Conservation (phyloP, 2,113 vertebrate species). For the Alethe diademata region DNA sequence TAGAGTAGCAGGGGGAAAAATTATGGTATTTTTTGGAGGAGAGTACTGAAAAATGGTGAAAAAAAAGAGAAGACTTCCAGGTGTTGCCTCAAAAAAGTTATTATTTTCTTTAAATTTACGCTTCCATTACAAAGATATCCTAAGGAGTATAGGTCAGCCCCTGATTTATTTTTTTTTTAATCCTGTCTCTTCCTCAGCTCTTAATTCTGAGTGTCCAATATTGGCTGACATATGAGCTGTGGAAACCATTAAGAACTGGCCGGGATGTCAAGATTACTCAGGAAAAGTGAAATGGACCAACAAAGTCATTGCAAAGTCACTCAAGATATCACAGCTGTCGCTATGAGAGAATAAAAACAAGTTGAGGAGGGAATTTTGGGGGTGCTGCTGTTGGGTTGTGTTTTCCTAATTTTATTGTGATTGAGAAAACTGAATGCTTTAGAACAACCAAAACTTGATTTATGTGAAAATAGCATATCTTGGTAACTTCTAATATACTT, state of each 20-base stretch:
- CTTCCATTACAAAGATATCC: not conserved
- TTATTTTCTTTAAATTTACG: not conserved
- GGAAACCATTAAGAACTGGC: not conserved
- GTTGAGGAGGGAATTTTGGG: not conserved
- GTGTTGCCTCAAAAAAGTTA: not conserved
- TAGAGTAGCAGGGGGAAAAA: not conserved
- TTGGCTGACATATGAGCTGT: not conserved
- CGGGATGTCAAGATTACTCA: not conserved
- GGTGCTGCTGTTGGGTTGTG: not conserved
- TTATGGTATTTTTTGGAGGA: not conserved
- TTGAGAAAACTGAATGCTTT: not conserved
- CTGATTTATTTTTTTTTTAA: not conserved
- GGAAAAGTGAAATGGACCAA: not conserved
- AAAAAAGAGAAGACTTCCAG: not conserved
- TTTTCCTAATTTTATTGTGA: not conserved
- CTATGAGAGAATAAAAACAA: not conserved
- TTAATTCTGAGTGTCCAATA: not conserved
- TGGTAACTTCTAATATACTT: not conserved
- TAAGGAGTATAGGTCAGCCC: not conserved
- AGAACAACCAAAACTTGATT: not conserved
- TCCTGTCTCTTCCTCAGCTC: not conserved
- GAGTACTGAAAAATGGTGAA: not conserved
- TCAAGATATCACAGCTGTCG: accelerated
- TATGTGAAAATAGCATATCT: not conserved
- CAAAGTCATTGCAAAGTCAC: not conserved